Conservation (phyloP, 2,113 vertebrate genomes). For the Tyrannus savana region DNA sequence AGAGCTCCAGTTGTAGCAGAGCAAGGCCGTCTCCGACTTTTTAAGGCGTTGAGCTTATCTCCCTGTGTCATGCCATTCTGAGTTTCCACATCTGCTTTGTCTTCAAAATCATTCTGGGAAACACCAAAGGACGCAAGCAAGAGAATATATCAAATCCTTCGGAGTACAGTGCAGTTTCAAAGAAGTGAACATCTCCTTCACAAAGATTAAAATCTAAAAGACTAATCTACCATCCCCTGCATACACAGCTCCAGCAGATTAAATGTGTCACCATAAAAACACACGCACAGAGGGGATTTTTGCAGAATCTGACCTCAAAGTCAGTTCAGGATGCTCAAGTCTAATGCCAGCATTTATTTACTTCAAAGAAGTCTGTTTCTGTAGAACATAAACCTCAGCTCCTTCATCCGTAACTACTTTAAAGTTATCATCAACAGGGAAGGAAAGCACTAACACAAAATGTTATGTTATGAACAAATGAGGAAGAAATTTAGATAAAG, state of each 20-base stretch:
- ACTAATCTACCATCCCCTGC: background rate
- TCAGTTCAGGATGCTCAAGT: background rate
- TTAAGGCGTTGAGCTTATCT: conserved; percentile 96
- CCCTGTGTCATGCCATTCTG: conserved; percentile 86
- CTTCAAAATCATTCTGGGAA: conserved; percentile 78
- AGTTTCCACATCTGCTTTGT: conserved; percentile 67
- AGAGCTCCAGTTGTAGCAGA: conserved; percentile 78
- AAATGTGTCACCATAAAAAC: background rate
- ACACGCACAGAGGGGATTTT: background rate
- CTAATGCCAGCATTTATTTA: background rate
- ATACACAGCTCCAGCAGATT: background rate
- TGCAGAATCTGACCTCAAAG: background rate
- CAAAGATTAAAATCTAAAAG: background rate
- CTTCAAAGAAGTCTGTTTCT: background rate
- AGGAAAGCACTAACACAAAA: background rate
- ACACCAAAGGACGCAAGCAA: background rate
- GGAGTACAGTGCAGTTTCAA: background rate
- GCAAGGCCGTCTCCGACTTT: conserved; percentile 83
- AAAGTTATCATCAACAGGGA: background rate
- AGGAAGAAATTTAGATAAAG: background rate
- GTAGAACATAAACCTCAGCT: background rate
- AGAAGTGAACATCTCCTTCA: background rate
- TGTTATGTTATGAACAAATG: background rate
- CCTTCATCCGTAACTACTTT: background rate
- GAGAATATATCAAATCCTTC: background rate